These are phyloP conservation scores for Villa cingulata DNA, from an alignment of 2,888 invertebrate genomes.

Conservation along the genomic window DNA sequence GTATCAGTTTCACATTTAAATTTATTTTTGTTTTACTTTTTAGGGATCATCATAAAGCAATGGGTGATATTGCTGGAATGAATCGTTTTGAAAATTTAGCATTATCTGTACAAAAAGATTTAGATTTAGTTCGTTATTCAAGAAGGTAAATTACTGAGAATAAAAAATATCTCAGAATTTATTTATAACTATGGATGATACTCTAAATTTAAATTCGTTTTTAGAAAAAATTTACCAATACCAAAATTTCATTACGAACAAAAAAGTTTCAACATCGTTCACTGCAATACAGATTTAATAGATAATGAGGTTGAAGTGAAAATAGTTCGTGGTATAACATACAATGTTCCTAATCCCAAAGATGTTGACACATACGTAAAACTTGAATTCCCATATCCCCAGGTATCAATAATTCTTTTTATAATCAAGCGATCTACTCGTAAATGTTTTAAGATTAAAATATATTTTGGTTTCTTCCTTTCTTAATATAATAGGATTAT, in stretches of 20 bases:
- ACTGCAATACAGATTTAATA: slow-evolving; percentile 85
- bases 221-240: slow-evolving; percentile 40
- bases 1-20: neutral
- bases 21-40: neutral
- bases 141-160: slow-evolving; percentile 38
- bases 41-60: slow-evolving; percentile 72
- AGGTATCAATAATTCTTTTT: slow-evolving; percentile 38
- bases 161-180: neutral
- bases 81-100: slow-evolving; percentile 83
- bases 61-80: slow-evolving; percentile 80
- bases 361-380: slow-evolving; percentile 88
- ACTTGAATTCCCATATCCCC: slow-evolving; percentile 83
- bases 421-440: neutral
- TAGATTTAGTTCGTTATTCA: slow-evolving; percentile 68
- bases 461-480: neutral
- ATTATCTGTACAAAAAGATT: slow-evolving; percentile 69
- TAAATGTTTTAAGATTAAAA: neutral
- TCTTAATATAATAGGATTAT: slow-evolving; percentile 43
- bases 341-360: slow-evolving; percentile 66
- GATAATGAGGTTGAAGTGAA: slow-evolving; percentile 82
- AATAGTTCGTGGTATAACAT: slow-evolving; percentile 76
- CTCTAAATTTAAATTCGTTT: slow-evolving; percentile 1
- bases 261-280: slow-evolving; percentile 77
- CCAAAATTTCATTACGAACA: slow-evolving; percentile 91
- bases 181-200: too few relatives aligned